Evolutionary conservation across 2,888 invertebrate species (phyloP).

Genomic region (Calliscelio sp.): DNA sequence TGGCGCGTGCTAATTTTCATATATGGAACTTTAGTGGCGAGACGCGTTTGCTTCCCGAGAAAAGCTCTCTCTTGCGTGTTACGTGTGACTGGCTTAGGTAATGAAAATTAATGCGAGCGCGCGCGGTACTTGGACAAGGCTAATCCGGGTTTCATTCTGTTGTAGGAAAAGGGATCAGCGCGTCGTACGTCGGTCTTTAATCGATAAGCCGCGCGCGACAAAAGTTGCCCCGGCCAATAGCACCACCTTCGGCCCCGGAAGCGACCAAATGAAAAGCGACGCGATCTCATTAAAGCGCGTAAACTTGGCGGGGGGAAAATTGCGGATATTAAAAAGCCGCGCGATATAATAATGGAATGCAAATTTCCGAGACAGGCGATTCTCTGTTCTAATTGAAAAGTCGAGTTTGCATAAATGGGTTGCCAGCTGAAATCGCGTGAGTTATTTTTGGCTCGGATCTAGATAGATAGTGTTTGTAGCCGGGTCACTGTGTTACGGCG

Average conservation of each 20-base stretch:
- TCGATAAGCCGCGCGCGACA: conserved; percentile 62
- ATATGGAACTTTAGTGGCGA: neutral
- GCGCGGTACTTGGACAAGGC: conserved; percentile 59
- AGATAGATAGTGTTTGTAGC: conserved; percentile 5
- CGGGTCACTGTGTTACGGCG: conserved; percentile 48
- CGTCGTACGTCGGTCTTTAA: conserved; percentile 58
- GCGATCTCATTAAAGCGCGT: conserved; percentile 41
- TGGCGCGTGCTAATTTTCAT: conserved; percentile 31
- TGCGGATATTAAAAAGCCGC: conserved; percentile 29
- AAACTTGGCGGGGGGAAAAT: neutral
- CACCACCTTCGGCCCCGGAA: conserved; percentile 7
- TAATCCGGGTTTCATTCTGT: conserved; percentile 65
- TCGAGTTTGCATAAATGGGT: too few species aligned
- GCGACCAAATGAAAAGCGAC: conserved; percentile 43
- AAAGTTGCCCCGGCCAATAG: conserved; percentile 30
- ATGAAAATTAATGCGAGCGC: conserved; percentile 70
- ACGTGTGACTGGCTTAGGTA: conserved; percentile 60
- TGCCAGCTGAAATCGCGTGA: too few species aligned
- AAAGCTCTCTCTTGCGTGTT: conserved; percentile 65
- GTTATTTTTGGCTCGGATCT: too few species aligned
- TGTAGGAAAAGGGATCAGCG: conserved; percentile 57
- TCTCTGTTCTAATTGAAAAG: neutral
- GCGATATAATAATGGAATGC: conserved; percentile 29
- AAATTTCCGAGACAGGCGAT: neutral
- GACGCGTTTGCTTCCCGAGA: conserved; percentile 49